Evolutionary conservation across 1,140 invertebrate genomes (phyloP).

Genomic region (Teleopsis dalmanni): DNA sequence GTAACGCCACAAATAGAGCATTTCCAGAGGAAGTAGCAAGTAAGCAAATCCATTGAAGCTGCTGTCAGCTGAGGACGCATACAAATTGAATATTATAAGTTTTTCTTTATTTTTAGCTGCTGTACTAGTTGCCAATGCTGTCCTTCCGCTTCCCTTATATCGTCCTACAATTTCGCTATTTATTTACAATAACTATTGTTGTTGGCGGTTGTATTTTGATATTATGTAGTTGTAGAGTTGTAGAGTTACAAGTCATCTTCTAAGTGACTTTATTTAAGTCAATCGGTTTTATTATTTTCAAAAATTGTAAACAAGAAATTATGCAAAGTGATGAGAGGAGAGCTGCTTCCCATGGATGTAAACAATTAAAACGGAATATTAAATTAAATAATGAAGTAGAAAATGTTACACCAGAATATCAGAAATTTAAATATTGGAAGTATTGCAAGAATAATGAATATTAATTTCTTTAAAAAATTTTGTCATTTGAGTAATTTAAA

Average conservation of each 20-base stretch:
- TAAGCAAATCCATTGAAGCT: not conserved
- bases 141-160: not conserved
- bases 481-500: too few relatives aligned
- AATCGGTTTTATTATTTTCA: constrained; percentile 8
- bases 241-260: too few relatives aligned
- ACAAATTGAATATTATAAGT: constrained; percentile 14
- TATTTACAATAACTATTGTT: not conserved
- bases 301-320: constrained; percentile 15
- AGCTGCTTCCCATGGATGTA: too few relatives aligned
- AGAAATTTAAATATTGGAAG: too few relatives aligned
- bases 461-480: too few relatives aligned
- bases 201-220: constrained; percentile 3
- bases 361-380: too few relatives aligned
- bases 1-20: too few relatives aligned
- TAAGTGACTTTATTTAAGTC: constrained; percentile 10
- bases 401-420: too few relatives aligned
- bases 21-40: too few relatives aligned
- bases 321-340: constrained; percentile 10
- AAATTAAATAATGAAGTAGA: too few relatives aligned
- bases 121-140: not conserved
- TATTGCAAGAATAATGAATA: too few relatives aligned
- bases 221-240: constrained; percentile 1
- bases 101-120: constrained; percentile 6
- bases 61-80: constrained; percentile 3
- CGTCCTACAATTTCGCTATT: not conserved